A percentile compares a stretch with the other conserved stretches of the same genome.
These are phyloP conservation scores for Archocentrus centrarchus DNA, from an alignment of 2,113 vertebrate species.

Conservation along the genomic window DNA sequence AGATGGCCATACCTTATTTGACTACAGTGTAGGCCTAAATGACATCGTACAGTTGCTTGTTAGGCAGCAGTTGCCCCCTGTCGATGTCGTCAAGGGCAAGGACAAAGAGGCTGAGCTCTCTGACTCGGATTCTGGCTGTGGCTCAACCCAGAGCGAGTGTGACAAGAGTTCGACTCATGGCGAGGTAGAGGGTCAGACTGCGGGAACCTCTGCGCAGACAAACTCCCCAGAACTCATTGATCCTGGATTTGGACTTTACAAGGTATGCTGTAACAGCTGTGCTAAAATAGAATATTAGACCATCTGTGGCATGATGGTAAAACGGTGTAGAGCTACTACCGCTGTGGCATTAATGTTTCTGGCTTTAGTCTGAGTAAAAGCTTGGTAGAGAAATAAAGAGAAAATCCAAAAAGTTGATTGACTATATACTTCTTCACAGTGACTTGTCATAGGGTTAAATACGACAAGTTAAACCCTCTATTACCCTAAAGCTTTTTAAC, in stretches of 20 bases:
- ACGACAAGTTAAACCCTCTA: not conserved
- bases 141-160: slow-evolving; percentile 91
- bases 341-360: not conserved
- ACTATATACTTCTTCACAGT: not conserved
- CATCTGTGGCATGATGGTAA: not conserved
- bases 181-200: slow-evolving; percentile 82
- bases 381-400: not conserved
- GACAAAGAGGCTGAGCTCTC: slow-evolving; percentile 93
- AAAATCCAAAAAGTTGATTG: not conserved
- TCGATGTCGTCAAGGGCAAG: slow-evolving; percentile 69
- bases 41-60: slow-evolving; percentile 95
- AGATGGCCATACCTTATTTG: slow-evolving; percentile 94
- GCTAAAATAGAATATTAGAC: not conserved
- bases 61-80: slow-evolving; percentile 78
- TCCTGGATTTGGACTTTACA: slow-evolving; percentile 87
- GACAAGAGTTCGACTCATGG: slow-evolving; percentile 93
- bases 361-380: not conserved
- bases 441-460: not conserved
- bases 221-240: slow-evolving; percentile 67
- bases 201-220: slow-evolving; percentile 74
- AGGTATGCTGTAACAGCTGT: slow-evolving; percentile 77
- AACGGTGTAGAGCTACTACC: not conserved
- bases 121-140: slow-evolving; percentile 93
- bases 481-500: not conserved
- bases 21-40: slow-evolving; percentile 92